A percentile compares a stretch with the other conserved stretches of the same genome.
Conservation (phyloP, 2,113 vertebrate genomes). For the Ictalurus furcatus region DNA sequence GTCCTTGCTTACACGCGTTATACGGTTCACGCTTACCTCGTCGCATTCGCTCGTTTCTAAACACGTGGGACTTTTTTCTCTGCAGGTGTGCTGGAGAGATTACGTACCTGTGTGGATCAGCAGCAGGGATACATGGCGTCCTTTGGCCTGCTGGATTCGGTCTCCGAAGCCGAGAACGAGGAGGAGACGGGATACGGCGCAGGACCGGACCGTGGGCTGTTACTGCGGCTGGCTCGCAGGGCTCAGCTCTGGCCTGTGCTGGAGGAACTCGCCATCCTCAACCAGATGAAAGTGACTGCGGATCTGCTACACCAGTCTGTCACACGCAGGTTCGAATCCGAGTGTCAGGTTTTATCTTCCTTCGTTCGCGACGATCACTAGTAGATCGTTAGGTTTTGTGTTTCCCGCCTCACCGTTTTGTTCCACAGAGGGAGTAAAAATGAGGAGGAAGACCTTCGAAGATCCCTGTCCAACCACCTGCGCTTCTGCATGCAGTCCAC, state of each 20-base stretch:
- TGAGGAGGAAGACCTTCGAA: constrained; percentile 57
- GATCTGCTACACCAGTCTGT: constrained; percentile 74
- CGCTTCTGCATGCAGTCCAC: constrained; percentile 86
- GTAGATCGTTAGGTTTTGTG: no score
- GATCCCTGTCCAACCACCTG: constrained; percentile 78
- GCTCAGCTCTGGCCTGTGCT: constrained; percentile 89
- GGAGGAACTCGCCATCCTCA: constrained; percentile 83
- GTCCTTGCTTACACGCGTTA: no score
- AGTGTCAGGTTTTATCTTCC: not conserved
- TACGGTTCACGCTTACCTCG: not conserved
- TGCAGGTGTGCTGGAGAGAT: constrained; percentile 73
- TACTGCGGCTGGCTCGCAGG: constrained; percentile 76
- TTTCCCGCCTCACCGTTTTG: constrained; percentile 37
- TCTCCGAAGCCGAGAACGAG: constrained; percentile 49
- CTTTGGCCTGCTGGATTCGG: constrained; percentile 70
- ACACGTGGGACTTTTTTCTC: not conserved
- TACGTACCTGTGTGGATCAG: constrained; percentile 76
- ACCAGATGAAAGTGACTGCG: constrained; percentile 83
- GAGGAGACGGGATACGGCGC: constrained; percentile 45
- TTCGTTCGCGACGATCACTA: not conserved
- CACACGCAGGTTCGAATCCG: constrained; percentile 64
- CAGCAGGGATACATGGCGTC: constrained; percentile 75
- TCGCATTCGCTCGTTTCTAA: not conserved
- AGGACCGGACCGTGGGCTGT: constrained; percentile 62
- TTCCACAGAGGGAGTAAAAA: constrained; percentile 70